These are phyloP conservation scores for Protophormia terraenovae DNA, from an alignment of 2,888 invertebrate species.

Conservation along the genomic window DNA sequence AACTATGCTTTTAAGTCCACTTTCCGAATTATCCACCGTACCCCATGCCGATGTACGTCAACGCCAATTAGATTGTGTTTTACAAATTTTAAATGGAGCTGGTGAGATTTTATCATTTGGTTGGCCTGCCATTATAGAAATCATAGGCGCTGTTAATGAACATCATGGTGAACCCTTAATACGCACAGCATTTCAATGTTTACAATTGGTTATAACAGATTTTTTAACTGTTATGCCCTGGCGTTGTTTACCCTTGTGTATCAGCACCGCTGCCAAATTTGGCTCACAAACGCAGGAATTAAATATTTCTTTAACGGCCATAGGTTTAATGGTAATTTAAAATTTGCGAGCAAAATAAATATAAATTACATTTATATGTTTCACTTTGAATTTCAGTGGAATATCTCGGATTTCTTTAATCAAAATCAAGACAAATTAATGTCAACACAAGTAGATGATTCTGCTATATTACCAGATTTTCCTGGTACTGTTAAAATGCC, in stretches of 20 bases:
- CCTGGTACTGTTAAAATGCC: slow-evolving; percentile 92
- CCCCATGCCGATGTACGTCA: slow-evolving; percentile 96
- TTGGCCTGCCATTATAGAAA: slow-evolving; percentile 96
- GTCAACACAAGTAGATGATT: slow-evolving; percentile 87
- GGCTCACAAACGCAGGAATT: slow-evolving; percentile 97
- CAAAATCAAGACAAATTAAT: slow-evolving; percentile 95
- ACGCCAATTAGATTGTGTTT: slow-evolving; percentile 95
- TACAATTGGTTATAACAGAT: slow-evolving; percentile 97
- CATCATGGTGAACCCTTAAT: slow-evolving; percentile 96
- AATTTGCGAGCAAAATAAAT: background rate
- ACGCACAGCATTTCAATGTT: slow-evolving; percentile 96
- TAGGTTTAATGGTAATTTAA: slow-evolving; percentile 93
- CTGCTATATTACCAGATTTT: slow-evolving; percentile 91
- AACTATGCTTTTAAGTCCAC: slow-evolving; percentile 91
- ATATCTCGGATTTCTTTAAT: slow-evolving; percentile 98
- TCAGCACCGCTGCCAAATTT: slow-evolving; percentile 96
- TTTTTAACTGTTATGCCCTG: slow-evolving; percentile 96
- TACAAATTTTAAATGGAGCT: slow-evolving; percentile 94
- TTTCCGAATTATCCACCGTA: slow-evolving; percentile 94
- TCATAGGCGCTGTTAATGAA: slow-evolving; percentile 96
- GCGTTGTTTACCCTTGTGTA: slow-evolving; percentile 93
- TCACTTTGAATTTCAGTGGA: slow-evolving; percentile 89
- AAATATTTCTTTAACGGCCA: slow-evolving; percentile 98
- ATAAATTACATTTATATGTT: slow-evolving; percentile 36
- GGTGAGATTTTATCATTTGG: slow-evolving; percentile 96